Base-by-base conservation (phyloP, 2,113 vertebrate genomes). In the Hippolais icterina region DNA sequence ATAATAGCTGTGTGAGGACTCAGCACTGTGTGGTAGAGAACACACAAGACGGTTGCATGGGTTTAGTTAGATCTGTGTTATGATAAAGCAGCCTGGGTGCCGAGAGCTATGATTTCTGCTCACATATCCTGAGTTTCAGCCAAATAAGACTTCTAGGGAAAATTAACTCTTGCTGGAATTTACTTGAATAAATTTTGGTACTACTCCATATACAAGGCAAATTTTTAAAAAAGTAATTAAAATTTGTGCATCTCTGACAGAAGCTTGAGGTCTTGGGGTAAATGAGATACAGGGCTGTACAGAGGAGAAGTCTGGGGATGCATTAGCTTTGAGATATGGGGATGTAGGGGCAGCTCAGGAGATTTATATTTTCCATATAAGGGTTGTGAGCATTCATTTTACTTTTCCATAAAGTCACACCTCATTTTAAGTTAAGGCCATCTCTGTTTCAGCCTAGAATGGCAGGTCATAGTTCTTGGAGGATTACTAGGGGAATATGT, bases 101-200 rank as follows among this genome's bases (percentile, higher is more conserved):
- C 5, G 1, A 92, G 61, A 96, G 57, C 70, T 92, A 72, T 83
- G 46, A 65, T 76, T 93, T 95, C 68, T 94, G 33, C 33, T 72
- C 54, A 20, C 23, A 31, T 54, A 72, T 12, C 2, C 28, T n/a
- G 68, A 90, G 42, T 59, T 81, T 70, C 42, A 92, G 79, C 59
- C 89, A 94, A 94, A 70, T 70, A 50, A 95, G 79, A 66, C 25
- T 89, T 96, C 76, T 78, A 94, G 82, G 82, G 63, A 93, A 93
- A 85, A 83, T 87, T 76, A 95, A 72, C 31, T 76, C 57, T 69
- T 83, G 12, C 41, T 90, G 41, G 31, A 92, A 87, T 80, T 90
- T 71, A 47, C 35, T 81, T 56, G 24, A 85, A 72, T 18, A 64
- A 41, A 17, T 63, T 82, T 93, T 91, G 15, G 1, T 71, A 37